Conservation (phyloP, 2,113 vertebrate genomes). For the Ammodytes dubius region DNA sequence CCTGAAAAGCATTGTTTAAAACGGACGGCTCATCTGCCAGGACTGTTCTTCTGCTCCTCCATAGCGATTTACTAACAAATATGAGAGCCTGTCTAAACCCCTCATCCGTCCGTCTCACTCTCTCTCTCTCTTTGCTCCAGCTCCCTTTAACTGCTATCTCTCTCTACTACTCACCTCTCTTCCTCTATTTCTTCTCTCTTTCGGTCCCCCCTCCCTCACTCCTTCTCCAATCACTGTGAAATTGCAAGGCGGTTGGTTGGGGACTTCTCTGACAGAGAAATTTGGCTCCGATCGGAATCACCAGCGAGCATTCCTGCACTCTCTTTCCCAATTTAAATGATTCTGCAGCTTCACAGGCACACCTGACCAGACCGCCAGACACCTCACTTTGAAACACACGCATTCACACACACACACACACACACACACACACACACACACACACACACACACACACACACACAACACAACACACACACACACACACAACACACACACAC, state of each 20-base stretch:
- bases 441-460: too few relatives aligned
- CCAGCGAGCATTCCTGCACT: conserved; percentile 68
- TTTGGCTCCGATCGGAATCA: conserved; percentile 75
- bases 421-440: conserved; percentile 20
- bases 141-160: conserved; percentile 33
- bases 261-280: conserved; percentile 74
- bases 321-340: conserved; percentile 73
- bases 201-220: conserved; percentile 45
- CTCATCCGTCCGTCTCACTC: background rate
- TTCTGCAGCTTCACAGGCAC: conserved; percentile 71
- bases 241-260: conserved; percentile 73
- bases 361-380: conserved; percentile 59
- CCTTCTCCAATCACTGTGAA: conserved; percentile 81
- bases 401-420: background rate
- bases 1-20: conserved; percentile 45
- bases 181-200: conserved; percentile 40
- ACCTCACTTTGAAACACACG: conserved; percentile 21
- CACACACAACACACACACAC: background rate
- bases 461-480: conserved; percentile 17
- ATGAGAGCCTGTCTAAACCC: conserved; percentile 52
- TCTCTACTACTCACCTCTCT: conserved; percentile 27
- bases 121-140: conserved; percentile 28
- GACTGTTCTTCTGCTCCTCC: background rate
- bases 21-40: conserved; percentile 39
- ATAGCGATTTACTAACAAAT: conserved; percentile 51